Base-by-base conservation (phyloP, 2,113 vertebrate genomes). In the Chunga burmeisteri region DNA sequence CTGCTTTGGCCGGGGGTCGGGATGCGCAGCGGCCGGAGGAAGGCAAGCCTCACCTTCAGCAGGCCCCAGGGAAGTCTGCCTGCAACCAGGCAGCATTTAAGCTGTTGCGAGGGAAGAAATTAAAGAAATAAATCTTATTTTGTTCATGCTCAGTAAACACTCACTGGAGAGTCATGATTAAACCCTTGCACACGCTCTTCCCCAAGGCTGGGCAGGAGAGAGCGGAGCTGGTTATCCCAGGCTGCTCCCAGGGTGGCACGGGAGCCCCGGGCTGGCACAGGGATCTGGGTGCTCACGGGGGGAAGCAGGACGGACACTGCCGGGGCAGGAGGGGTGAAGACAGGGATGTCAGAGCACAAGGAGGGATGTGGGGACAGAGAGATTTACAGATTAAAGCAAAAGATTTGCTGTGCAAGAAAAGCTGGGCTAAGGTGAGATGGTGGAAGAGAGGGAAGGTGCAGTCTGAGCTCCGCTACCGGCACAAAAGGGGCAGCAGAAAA, bases 51-150 rank as follows among this genome's bases (percentile, higher is more conserved):
- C 8, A 40, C 52, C 46, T 23, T 11, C 29, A 17, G 52, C 59
- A 13, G 32, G 79, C 47, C 79, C 81, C 3, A 1, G 56, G 62
- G 89, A 71, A 29, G 16, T 27, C 88, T 72, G 93, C 53, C 66
- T 36, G 61, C 74, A 67, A 38, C 19, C 90, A 71, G 73, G 81
- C 87, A 58, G 27, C n/a, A 7, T 21, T 67, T 17, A 40, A 46
- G 62, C 70, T 47, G 56, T 20, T 66, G 53, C 3, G 2, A 90
- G 86, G 82, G 21, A 93, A 90, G 91, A 94, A 93, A 97, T 93
- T 82, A 95, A 96, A 96, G 79, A 92, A 92, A 94, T 95, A 80
- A 92, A 94, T 94, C 25, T 1, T 53, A 34, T 59, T 93, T 86
- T 53, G 58, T 44, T 82, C 14, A 8, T 19, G 63, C 67, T 86